Evolutionary conservation across 2,113 vertebrate genomes (phyloP).

Genomic region (Dryoscopus gambensis): DNA sequence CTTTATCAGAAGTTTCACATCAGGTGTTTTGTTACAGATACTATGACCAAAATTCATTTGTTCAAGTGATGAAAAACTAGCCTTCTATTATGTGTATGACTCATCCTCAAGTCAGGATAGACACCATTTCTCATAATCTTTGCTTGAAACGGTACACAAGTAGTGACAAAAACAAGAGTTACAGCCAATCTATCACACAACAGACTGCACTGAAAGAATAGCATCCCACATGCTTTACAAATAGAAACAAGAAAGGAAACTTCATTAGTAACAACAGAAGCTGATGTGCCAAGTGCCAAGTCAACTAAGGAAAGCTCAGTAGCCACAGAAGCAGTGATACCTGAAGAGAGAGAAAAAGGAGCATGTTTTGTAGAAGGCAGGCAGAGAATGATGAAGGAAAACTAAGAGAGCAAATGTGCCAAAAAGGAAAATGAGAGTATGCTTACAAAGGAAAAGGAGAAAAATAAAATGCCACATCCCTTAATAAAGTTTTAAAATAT

Average conservation of each 20-base stretch:
- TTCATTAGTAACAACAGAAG: not conserved
- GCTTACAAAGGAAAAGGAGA: not conserved
- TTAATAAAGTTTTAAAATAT: not conserved
- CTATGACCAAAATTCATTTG: not conserved
- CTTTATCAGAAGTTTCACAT: not conserved
- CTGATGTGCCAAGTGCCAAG: not conserved
- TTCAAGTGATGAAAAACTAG: not conserved
- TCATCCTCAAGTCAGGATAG: not conserved
- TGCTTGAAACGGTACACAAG: not conserved
- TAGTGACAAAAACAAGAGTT: not conserved
- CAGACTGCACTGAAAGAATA: not conserved
- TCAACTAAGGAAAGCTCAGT: not conserved
- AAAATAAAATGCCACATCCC: not conserved
- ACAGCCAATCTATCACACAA: not conserved
- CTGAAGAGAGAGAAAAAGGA: not conserved
- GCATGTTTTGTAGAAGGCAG: not conserved
- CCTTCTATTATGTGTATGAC: not conserved
- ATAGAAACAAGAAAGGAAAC: not conserved
- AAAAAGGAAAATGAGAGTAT: not conserved
- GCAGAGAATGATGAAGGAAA: not conserved
- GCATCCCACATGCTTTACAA: not conserved
- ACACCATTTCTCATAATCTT: not conserved
- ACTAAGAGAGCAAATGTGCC: not conserved
- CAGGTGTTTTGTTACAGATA: not conserved
- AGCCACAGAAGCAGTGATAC: not conserved